Percentiles rank a stretch among this genome's conserved stretches.
Evolutionary conservation across 2,888 invertebrate genomes (phyloP).

Genomic region (Pachliopta kotzebuea): DNA sequence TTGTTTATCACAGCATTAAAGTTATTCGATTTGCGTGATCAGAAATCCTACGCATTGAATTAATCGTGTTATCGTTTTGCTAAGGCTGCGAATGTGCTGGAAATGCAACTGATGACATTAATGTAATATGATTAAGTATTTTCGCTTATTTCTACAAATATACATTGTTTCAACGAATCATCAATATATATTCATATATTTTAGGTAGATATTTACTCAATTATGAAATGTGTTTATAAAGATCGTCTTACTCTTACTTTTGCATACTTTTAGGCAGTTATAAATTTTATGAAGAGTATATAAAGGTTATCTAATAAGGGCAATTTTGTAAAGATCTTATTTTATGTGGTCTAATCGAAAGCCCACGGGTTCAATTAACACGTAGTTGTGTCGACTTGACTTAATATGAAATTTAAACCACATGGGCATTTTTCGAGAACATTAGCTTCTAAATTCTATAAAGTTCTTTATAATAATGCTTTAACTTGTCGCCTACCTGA

Average conservation of each 20-base stretch:
- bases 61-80: slow-evolving; percentile 57
- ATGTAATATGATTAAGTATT: slow-evolving; percentile 25
- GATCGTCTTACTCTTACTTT: too few species aligned
- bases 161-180: neutral
- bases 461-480: slow-evolving; percentile 34
- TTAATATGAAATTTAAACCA: too few species aligned
- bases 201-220: neutral
- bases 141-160: neutral
- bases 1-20: slow-evolving; percentile 65
- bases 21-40: slow-evolving; percentile 66
- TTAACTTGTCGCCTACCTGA: slow-evolving; percentile 63
- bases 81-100: slow-evolving; percentile 46
- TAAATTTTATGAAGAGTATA: slow-evolving; percentile 34
- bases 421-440: neutral
- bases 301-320: slow-evolving; percentile 56
- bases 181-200: neutral
- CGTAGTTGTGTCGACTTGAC: too few species aligned
- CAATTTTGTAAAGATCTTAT: slow-evolving; percentile 44
- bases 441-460: neutral
- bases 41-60: slow-evolving; percentile 58
- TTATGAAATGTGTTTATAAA: too few species aligned
- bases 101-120: slow-evolving; percentile 36
- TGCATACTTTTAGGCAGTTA: too few species aligned
- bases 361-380: too few species aligned
- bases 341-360: too few species aligned